phyloP scores from a whole-genome alignment of 2,797 vertebrate species.

The Dermochelys coriacea region DNA sequence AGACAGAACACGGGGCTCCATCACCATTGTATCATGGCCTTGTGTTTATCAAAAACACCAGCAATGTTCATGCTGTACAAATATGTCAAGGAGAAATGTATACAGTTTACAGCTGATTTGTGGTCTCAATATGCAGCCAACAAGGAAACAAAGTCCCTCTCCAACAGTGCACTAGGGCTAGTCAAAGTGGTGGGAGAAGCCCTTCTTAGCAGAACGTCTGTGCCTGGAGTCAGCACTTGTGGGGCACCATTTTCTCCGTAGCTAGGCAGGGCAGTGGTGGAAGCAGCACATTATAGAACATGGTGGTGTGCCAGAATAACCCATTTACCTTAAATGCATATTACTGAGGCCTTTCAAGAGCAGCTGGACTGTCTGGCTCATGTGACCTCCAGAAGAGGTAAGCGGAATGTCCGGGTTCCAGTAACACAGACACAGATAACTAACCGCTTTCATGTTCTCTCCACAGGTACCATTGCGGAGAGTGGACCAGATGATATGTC shows the following conservation, averaged over 20 bases:
- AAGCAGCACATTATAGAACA: not conserved
- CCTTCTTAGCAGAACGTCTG: not conserved
- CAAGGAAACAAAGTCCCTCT: not conserved
- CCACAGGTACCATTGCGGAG: too few relatives aligned
- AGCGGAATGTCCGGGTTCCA: too few relatives aligned
- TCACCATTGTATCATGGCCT: not conserved
- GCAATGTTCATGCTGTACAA: not conserved
- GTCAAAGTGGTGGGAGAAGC: not conserved
- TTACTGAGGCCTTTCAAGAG: not conserved
- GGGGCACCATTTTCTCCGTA: not conserved
- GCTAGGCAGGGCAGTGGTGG: not conserved
- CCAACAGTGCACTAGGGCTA: not conserved
- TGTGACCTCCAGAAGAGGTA: too few relatives aligned
- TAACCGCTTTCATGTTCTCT: too few relatives aligned
- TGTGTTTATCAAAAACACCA: not conserved
- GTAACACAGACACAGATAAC: too few relatives aligned
- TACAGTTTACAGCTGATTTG: not conserved
- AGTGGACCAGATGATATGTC: too few relatives aligned
- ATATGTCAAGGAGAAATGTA: not conserved
- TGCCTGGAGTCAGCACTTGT: not conserved
- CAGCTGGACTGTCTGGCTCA: slow-evolving; percentile 44
- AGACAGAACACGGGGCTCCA: not conserved
- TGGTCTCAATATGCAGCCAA: not conserved
- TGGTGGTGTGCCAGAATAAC: not conserved
- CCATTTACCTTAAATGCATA: not conserved